Conservation (phyloP, 1,140 invertebrate genomes). For the Drosophila carrolli region DNA sequence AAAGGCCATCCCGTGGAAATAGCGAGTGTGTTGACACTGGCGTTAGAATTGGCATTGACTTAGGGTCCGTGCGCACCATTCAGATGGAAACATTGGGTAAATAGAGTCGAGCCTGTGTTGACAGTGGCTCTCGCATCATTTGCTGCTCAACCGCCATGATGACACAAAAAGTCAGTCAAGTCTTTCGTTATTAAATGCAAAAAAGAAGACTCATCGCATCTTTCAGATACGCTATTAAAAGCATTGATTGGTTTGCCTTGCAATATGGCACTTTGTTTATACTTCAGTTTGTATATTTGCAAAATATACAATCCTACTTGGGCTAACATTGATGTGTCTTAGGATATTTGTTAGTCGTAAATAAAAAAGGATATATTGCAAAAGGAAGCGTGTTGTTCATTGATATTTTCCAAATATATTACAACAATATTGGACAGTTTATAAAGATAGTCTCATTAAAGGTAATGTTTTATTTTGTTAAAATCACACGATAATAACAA, state of each 20-base stretch:
- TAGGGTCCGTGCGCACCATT: slow-evolving; percentile 18
- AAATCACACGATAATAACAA: neutral
- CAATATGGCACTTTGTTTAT: no score
- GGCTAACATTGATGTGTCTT: no score
- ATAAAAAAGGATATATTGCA: no score
- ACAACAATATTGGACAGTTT: no score
- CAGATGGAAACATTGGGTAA: slow-evolving; percentile 70
- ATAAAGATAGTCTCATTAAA: no score
- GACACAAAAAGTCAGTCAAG: slow-evolving; percentile 23
- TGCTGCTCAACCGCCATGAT: slow-evolving; percentile 3
- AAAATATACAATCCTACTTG: no score
- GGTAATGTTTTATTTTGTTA: neutral
- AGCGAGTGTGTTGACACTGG: slow-evolving; percentile 46
- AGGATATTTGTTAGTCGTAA: no score
- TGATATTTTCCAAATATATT: no score
- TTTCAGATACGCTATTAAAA: no score
- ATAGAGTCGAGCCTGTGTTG: slow-evolving; percentile 44
- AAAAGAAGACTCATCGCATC: neutral
- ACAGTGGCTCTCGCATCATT: slow-evolving; percentile 39
- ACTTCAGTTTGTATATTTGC: no score
- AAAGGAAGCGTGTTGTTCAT: no score
- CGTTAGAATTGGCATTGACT: slow-evolving; percentile 3
- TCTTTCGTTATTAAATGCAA: neutral
- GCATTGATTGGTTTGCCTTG: no score
- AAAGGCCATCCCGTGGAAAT: slow-evolving; percentile 68